These are phyloP conservation scores for Plecotus auritus DNA, from an alignment of 2,113 vertebrate genomes.

Conservation along the genomic window DNA sequence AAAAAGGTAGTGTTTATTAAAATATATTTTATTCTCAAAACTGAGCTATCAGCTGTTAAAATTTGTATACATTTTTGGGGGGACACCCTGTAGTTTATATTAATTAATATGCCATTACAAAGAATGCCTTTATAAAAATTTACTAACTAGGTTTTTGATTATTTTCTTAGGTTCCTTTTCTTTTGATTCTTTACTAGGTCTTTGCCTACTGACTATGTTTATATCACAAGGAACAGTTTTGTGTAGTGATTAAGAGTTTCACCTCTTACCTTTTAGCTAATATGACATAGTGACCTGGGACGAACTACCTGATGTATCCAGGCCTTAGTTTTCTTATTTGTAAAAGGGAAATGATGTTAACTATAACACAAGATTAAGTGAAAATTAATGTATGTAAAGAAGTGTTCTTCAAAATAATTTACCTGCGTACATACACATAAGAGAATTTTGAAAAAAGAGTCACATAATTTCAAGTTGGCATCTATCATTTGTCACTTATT, in stretches of 20 bases:
- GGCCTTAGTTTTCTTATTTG: neutral
- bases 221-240: neutral
- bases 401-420: slow-evolving; percentile 6
- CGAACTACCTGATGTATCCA: neutral
- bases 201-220: neutral
- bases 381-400: neutral
- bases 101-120: neutral
- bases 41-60: no score
- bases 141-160: neutral
- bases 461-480: neutral
- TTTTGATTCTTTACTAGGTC: neutral
- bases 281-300: neutral
- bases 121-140: neutral
- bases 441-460: neutral
- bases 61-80: no score
- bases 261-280: neutral
- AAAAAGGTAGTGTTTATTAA: no score
- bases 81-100: neutral
- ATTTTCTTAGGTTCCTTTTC: neutral
- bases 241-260: neutral
- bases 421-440: neutral
- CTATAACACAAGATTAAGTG: neutral
- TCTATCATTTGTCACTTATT: neutral
- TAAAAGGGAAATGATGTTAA: neutral
- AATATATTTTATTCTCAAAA: no score